These are phyloP conservation scores for Mungos mungo DNA, from an alignment of 2,113 vertebrate species.

Conservation along the genomic window DNA sequence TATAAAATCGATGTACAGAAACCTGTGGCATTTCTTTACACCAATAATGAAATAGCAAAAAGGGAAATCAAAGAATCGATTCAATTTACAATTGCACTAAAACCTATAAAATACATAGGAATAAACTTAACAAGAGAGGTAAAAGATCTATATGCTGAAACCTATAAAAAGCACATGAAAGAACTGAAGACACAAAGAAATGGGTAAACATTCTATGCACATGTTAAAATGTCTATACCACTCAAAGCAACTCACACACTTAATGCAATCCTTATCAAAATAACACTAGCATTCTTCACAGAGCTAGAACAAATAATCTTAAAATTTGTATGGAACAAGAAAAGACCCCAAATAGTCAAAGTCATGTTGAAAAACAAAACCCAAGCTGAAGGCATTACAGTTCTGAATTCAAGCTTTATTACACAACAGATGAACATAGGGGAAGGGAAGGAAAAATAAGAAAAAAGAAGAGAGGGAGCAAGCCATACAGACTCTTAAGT, in stretches of 20 bases:
- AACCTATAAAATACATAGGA: not conserved
- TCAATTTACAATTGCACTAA: not conserved
- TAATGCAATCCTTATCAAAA: not conserved
- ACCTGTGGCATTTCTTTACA: not conserved
- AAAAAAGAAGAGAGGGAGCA: too few species aligned
- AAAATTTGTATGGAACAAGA: too few species aligned
- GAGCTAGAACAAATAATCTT: too few species aligned
- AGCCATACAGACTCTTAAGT: too few species aligned
- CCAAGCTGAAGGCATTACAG: too few species aligned
- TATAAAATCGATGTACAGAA: not conserved
- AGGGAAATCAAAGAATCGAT: not conserved
- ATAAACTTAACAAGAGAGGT: not conserved
- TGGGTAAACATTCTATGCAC: not conserved
- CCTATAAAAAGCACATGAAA: not conserved
- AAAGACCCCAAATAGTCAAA: too few species aligned
- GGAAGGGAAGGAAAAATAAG: too few species aligned
- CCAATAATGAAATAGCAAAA: not conserved
- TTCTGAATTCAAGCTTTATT: too few species aligned
- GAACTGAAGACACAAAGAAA: not conserved
- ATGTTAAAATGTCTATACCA: not conserved
- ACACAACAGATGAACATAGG: too few species aligned
- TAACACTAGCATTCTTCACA: not conserved
- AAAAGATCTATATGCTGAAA: not conserved
- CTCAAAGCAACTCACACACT: not conserved
- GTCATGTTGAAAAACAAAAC: too few species aligned